Conservation (phyloP, 2,888 invertebrate species). For the Caenorhabditis doughertyi region DNA sequence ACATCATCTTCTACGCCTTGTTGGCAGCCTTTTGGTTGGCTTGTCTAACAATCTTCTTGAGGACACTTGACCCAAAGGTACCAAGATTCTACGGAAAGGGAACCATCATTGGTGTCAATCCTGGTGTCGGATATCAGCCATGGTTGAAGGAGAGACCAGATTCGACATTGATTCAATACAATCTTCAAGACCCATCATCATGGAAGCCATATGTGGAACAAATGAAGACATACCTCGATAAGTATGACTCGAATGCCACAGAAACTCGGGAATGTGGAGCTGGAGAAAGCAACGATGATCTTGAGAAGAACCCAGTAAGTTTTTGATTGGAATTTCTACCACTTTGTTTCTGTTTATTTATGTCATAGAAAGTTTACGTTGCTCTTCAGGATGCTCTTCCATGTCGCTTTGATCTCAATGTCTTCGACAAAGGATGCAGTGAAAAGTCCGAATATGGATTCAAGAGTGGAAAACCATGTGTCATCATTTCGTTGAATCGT, state of each 20-base stretch:
- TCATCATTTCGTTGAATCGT: slow-evolving; percentile 95
- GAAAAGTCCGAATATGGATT: slow-evolving; percentile 88
- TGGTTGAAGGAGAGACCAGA: slow-evolving; percentile 95
- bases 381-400: slow-evolving; percentile 69
- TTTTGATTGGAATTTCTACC: not conserved
- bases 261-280: slow-evolving; percentile 77
- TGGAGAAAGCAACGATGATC: slow-evolving; percentile 67
- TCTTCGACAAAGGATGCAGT: slow-evolving; percentile 75
- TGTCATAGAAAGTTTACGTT: not conserved
- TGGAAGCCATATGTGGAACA: slow-evolving; percentile 75
- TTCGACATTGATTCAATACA: slow-evolving; percentile 97
- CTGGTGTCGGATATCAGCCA: slow-evolving; percentile 97
- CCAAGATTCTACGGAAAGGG: slow-evolving; percentile 93
- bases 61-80: slow-evolving; percentile 90
- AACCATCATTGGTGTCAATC: slow-evolving; percentile 94
- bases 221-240: slow-evolving; percentile 74
- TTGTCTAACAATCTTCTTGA: slow-evolving; percentile 95
- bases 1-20: slow-evolving; percentile 94
- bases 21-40: slow-evolving; percentile 95
- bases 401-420: slow-evolving; percentile 77
- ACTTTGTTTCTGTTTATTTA: no score
- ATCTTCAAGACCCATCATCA: slow-evolving; percentile 81
- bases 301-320: slow-evolving; percentile 56
- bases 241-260: slow-evolving; percentile 73
- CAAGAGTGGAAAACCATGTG: slow-evolving; percentile 91